These are phyloP conservation scores for Sarotherodon lohbergeri DNA, from an alignment of 2,113 vertebrate genomes.

Conservation along the genomic window DNA sequence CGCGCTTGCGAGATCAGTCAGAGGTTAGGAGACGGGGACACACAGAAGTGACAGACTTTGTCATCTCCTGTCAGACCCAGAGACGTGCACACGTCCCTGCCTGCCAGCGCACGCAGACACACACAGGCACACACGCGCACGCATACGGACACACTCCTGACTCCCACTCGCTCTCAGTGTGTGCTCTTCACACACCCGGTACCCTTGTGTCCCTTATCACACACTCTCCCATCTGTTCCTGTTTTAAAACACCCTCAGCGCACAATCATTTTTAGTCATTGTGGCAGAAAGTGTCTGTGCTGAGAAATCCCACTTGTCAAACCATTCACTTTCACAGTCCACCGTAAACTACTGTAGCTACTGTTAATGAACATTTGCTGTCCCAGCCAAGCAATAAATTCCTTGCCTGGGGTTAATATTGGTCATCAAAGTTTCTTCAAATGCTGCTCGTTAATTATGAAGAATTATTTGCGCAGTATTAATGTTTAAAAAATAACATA, in stretches of 20 bases:
- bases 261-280: conserved; percentile 37
- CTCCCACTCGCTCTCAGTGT: conserved; percentile 16
- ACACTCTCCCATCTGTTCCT: conserved; percentile 55
- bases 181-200: conserved; percentile 19
- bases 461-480: background rate
- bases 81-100: background rate
- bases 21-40: conserved; percentile 26
- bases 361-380: conserved; percentile 23
- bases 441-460: background rate
- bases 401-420: background rate
- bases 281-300: conserved; percentile 45
- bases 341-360: background rate
- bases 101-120: background rate
- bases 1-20: background rate
- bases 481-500: background rate
- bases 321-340: conserved; percentile 3
- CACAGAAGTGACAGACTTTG: conserved; percentile 36
- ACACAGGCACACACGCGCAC: background rate
- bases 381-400: conserved; percentile 11
- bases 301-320: conserved; percentile 38
- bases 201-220: conserved; percentile 38
- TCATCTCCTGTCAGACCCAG: conserved; percentile 41
- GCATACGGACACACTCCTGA: background rate
- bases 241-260: conserved; percentile 56
- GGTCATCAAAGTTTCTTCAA: background rate